Base-by-base conservation (phyloP, 2,113 vertebrate species). In the Dascyllus trimaculatus region DNA sequence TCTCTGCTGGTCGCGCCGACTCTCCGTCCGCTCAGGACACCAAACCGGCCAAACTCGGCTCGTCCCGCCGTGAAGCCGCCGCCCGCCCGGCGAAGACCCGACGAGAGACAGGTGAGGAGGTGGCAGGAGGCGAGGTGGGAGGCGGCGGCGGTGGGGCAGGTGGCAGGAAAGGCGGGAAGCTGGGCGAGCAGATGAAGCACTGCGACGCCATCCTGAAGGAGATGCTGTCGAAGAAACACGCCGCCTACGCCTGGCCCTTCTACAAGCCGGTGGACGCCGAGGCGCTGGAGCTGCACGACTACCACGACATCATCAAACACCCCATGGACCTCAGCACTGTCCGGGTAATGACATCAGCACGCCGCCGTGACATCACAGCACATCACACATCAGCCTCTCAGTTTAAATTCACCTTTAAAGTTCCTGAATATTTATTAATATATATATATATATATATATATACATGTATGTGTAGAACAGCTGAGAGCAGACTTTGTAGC, bases 301-400 rank as follows among this genome's bases (percentile, higher is more conserved):
- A 99, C 93, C 98, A 99, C 0, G 97, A 99, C 93, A 99, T 99
- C 93, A 99, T 99, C 96, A 99, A 99, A 91, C 98, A 99, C 85
- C 98, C 98, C 45, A 99, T 99, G 98, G 98, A 99, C 95, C 97
- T 99, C 91, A 99, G 98, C 95, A 97, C 96, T 32, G 97, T 98
- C 82, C 97, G 91, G 91, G 89, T 93, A 85, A 89, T 26, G 24
- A 29, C 65, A 48, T 52, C 54, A 38, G 17, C 35, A 56, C 13
- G 2, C 38, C 26, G 26, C 26, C 26, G 26, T 29, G 26, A 29
- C 26, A 35, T 43, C 40, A 43, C 40, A 43, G 13, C 4, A 2
- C 13, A 13, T 43, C 11, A 8, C 11, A 15, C 40, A 4, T 3
- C 11, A 1, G 11, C 40, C 14, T 43, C 40, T 29, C 29, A 29